Conservation (phyloP, 1,140 invertebrate genomes). For the Druon quercuslanigerum region DNA sequence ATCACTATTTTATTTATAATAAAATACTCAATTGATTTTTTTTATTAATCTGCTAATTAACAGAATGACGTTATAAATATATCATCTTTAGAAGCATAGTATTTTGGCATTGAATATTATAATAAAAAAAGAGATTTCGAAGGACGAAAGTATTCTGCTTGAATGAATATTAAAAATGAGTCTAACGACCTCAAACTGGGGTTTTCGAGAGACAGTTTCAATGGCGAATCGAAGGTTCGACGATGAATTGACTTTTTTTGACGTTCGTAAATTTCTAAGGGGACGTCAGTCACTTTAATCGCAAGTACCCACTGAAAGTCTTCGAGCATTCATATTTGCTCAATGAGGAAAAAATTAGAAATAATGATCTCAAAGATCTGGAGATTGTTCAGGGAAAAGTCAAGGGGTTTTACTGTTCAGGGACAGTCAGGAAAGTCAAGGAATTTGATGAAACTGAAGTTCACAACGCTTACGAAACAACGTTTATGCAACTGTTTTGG, state of each 20-base stretch:
- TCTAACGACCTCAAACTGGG: background rate
- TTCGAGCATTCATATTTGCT: no score
- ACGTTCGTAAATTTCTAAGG: background rate
- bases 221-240: constrained; percentile 3
- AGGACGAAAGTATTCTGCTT: background rate
- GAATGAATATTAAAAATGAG: background rate
- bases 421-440: no score
- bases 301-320: background rate
- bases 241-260: background rate
- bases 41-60: background rate
- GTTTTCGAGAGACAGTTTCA: constrained; percentile 12
- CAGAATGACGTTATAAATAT: background rate
- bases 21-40: background rate
- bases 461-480: no score
- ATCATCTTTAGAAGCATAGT: background rate
- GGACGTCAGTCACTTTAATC: background rate
- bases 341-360: background rate
- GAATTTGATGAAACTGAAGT: no score
- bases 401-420: no score
- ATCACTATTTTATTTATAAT: background rate
- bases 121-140: background rate
- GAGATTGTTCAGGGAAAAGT: no score
- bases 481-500: no score
- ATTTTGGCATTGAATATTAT: background rate
- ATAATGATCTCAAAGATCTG: background rate